A percentile compares a stretch with the other conserved stretches of the same genome.
Conservation (phyloP, 2,888 invertebrate genomes). For the Leucophenga maculata region DNA sequence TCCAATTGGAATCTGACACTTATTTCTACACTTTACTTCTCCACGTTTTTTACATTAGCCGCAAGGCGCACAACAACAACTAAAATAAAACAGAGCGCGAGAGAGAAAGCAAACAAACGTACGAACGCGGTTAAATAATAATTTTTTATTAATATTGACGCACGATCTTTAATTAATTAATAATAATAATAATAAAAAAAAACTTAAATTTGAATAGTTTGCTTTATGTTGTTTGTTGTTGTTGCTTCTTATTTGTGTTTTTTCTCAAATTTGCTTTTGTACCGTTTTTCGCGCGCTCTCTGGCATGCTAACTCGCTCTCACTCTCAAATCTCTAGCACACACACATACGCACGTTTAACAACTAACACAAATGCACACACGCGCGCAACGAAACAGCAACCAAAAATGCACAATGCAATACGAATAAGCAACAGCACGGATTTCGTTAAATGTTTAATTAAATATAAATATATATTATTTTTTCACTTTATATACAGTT, state of each 20-base stretch:
- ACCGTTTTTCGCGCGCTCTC: conserved; percentile 3
- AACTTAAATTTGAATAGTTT: neutral
- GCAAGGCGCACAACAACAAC: conserved; percentile 39
- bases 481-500: neutral
- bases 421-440: neutral
- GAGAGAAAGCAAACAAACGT: conserved; percentile 20
- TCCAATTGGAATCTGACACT: conserved; percentile 40
- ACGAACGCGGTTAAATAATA: conserved; percentile 5
- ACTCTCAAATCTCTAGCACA: neutral
- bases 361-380: conserved; percentile 27
- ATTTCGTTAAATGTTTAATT: neutral
- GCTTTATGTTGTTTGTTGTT: conserved; percentile 9
- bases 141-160: too few species aligned
- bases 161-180: neutral
- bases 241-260: conserved; percentile 14
- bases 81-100: neutral
- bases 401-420: conserved; percentile 2
- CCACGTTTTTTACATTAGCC: conserved; percentile 29
- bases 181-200: conserved; percentile 7
- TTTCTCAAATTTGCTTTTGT: too few species aligned
- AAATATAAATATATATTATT: neutral
- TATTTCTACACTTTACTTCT: conserved; percentile 38
- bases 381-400: conserved; percentile 6
- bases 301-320: neutral
- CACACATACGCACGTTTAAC: neutral